phyloP scores from a whole-genome alignment of 2,113 vertebrate genomes.

The Nettapus auritus region DNA sequence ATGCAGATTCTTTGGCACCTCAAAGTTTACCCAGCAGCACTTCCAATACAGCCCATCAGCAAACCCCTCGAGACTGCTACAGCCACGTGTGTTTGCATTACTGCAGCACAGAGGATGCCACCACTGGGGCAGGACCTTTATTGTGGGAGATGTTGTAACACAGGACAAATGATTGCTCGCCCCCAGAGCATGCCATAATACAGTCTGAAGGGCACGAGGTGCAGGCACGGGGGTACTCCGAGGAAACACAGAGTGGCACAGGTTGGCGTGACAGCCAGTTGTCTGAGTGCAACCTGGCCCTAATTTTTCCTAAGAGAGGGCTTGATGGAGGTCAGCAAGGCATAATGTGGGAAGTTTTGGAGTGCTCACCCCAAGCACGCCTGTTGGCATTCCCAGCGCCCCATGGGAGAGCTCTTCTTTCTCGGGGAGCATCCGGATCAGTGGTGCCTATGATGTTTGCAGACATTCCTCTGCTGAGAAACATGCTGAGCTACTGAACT shows the following conservation, averaged over 20 bases:
- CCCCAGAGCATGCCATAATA: not conserved
- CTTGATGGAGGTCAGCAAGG: not conserved
- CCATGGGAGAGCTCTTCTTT: not conserved
- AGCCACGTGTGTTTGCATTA: fast-evolving
- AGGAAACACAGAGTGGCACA: not conserved
- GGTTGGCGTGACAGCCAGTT: not conserved
- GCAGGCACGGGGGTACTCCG: not conserved
- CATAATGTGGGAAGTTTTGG: not conserved
- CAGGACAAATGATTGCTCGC: not conserved
- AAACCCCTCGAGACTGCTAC: not conserved
- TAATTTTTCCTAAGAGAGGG: not conserved
- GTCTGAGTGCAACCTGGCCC: not conserved
- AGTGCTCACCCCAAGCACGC: not conserved
- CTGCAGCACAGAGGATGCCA: not conserved
- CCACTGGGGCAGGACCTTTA: not conserved
- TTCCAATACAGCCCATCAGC: not conserved
- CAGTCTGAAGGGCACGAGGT: not conserved
- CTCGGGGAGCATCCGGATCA: not conserved
- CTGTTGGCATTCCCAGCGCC: not conserved
- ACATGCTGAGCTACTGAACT: not conserved
- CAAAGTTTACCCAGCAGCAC: not conserved
- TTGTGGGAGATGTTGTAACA: not conserved
- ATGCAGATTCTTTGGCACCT: not conserved
- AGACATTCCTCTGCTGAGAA: conserved; percentile 9
- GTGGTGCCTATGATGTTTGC: fast-evolving